These are phyloP conservation scores for Ips typographus DNA, from an alignment of 1,140 invertebrate genomes.

Conservation along the genomic window DNA sequence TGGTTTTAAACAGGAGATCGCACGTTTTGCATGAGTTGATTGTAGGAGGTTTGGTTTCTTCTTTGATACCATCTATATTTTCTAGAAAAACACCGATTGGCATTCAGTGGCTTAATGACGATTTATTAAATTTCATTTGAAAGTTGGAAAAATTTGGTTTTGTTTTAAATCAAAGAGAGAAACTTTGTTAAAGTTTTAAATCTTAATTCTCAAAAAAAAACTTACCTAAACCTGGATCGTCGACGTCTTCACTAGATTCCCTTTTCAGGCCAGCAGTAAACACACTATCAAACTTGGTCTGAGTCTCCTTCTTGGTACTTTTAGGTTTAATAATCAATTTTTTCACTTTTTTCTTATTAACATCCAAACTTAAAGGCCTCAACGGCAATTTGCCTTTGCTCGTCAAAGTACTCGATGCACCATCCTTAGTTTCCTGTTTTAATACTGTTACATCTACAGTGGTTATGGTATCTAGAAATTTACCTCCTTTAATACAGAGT, in stretches of 20 bases:
- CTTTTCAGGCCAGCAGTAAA: slow-evolving; percentile 48
- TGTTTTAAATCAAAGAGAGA: neutral
- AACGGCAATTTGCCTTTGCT: slow-evolving; percentile 5
- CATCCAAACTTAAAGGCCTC: slow-evolving; percentile 33
- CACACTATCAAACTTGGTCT: slow-evolving; percentile 45
- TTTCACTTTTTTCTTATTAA: slow-evolving; percentile 45
- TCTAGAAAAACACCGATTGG: slow-evolving; percentile 23
- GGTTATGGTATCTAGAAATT: slow-evolving; percentile 9
- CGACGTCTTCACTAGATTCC: slow-evolving; percentile 36
- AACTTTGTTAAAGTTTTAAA: neutral
- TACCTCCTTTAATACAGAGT: neutral
- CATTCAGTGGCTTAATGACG: no score
- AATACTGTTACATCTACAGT: slow-evolving; percentile 15
- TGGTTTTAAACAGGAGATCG: slow-evolving; percentile 27
- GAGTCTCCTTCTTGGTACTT: slow-evolving; percentile 36
- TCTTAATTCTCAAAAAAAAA: slow-evolving; percentile 4
- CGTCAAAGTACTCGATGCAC: neutral
- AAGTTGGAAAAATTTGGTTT: neutral
- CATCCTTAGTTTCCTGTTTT: slow-evolving; percentile 23
- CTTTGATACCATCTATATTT: slow-evolving; percentile 22
- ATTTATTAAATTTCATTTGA: slow-evolving; percentile 5
- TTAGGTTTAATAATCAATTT: slow-evolving; percentile 48
- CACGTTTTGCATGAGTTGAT: slow-evolving; percentile 22
- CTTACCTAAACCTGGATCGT: slow-evolving; percentile 16
- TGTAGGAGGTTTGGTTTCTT: slow-evolving; percentile 7